A percentile compares a stretch with the other conserved stretches of the same genome.
phyloP scores from a whole-genome alignment of 1,140 invertebrate genomes.

The Pseudomyrmex dendroicus region DNA sequence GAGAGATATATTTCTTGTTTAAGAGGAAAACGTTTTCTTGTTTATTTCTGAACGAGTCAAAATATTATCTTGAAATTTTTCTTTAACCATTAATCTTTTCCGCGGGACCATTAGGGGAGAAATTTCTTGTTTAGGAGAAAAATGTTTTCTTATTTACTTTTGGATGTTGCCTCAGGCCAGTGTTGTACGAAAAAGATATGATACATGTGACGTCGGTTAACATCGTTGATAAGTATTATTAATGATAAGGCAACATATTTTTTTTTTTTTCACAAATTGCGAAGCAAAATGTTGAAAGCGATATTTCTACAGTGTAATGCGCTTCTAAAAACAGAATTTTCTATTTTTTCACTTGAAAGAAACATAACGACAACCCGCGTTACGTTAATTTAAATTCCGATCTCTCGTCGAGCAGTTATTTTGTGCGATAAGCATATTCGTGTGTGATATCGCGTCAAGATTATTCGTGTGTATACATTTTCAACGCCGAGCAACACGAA shows the following conservation, averaged over 20 bases:
- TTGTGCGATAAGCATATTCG: slow-evolving; percentile 9
- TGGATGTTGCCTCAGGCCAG: background rate
- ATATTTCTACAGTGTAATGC: too few species aligned
- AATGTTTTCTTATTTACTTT: slow-evolving; percentile 26
- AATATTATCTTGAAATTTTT: slow-evolving; percentile 22
- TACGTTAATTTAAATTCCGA: slow-evolving; percentile 33
- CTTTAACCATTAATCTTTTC: slow-evolving; percentile 19
- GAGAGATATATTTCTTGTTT: slow-evolving; percentile 3
- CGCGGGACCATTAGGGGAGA: background rate
- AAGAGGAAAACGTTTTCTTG: background rate
- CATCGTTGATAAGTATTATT: too few species aligned
- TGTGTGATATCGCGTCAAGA: slow-evolving; percentile 14
- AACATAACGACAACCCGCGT: background rate
- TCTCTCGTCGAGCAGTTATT: slow-evolving; percentile 25
- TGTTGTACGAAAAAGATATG: background rate
- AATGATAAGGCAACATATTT: background rate
- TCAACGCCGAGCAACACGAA: background rate
- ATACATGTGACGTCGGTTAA: background rate
- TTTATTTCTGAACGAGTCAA: background rate
- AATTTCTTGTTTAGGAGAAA: slow-evolving; percentile 28
- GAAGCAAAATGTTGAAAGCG: background rate
- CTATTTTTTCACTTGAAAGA: background rate
- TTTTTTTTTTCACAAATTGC: background rate
- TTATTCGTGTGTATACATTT: slow-evolving; percentile 41
- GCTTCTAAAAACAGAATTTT: too few species aligned